Conservation (phyloP, 2,888 invertebrate genomes). For the Busseola fusca region DNA sequence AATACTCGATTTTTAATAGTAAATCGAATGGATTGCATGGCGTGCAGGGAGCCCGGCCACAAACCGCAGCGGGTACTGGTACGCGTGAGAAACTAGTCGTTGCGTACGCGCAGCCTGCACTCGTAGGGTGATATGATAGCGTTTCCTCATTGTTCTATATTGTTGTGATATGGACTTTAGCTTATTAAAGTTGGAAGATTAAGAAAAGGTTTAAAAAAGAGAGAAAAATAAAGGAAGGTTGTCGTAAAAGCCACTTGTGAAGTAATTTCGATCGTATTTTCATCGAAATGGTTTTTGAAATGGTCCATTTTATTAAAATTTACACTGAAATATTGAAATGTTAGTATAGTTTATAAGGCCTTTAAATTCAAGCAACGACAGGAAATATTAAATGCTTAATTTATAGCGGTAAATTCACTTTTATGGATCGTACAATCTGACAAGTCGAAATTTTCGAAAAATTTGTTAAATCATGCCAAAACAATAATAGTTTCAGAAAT, state of each 20-base stretch:
- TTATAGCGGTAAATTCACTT: conserved; percentile 44
- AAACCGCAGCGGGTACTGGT: conserved; percentile 62
- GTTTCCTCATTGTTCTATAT: conserved; percentile 47
- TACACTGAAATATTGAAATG: conserved; percentile 39
- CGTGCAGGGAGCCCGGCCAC: conserved; percentile 48
- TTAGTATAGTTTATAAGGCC: conserved; percentile 45
- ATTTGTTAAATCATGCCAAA: conserved; percentile 21
- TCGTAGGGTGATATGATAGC: conserved; percentile 35
- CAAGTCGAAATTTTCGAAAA: conserved; percentile 24
- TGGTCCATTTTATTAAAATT: conserved; percentile 32
- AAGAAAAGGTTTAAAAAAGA: neutral
- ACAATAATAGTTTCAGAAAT: conserved; percentile 41
- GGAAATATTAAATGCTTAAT: conserved; percentile 38
- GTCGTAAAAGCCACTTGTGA: conserved; percentile 20
- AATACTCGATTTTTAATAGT: conserved; percentile 31
- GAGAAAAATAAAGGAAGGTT: conserved; percentile 16
- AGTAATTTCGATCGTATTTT: conserved; percentile 27
- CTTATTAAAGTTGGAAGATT: neutral
- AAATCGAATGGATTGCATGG: conserved; percentile 44
- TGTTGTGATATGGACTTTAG: neutral
- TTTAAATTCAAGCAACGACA: conserved; percentile 40
- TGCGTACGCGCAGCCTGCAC: conserved; percentile 32
- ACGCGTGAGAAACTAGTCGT: conserved; percentile 62
- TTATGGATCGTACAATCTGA: conserved; percentile 15
- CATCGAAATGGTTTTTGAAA: conserved; percentile 29